Evolutionary conservation across 2,797 vertebrate genomes (phyloP), one percentile per base, ranked within the genome.

Genomic region (Syndactyla subalaris): DNA sequence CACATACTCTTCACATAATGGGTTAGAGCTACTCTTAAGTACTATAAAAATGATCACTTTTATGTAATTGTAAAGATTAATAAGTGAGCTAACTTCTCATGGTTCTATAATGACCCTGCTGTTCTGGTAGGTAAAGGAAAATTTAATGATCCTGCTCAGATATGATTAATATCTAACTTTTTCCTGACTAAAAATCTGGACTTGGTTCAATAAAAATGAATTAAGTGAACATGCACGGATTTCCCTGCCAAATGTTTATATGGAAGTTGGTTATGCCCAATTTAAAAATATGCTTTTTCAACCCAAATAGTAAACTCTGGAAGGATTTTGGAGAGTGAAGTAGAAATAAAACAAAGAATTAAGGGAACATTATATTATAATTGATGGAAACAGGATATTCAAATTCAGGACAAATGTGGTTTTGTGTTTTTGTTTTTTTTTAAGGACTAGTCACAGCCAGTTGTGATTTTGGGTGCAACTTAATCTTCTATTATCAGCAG

Each of bases 151-250:
- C 88, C 88, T 89, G 93, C 41, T 97, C 95, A 96, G 70, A 96
- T 88, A 85, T 97, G 96, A 97, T 97, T 97, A 98, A 97, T 96
- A 97, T 97, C 93, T 97, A 97, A 96, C 36, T 81, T 91, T 96
- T 97, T 96, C 96, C 94, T 96, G 95, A 95, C 92, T 95, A 95
- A 97, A 98, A 96, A 94, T 96, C 86, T 97, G 96, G 96, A 97
- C 83, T 96, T 95, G 95, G 85, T 97, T 97, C 96, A 98, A 97
- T 97, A 94, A 98, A 98, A 97, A 97, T 96, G 95, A 97, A 93
- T 96, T 98, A 96, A 97, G 89, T 85, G 95, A 97, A 97, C 96
- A 95, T 95, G 93, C 84, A 95, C 61, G 83, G 85, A 84, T 92
- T 98, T 96, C 92, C 94, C 77, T 96, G 94, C 91, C 97, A 97